Evolutionary conservation across 2,888 invertebrate species (phyloP).

Genomic region (Mythimna vitellina): DNA sequence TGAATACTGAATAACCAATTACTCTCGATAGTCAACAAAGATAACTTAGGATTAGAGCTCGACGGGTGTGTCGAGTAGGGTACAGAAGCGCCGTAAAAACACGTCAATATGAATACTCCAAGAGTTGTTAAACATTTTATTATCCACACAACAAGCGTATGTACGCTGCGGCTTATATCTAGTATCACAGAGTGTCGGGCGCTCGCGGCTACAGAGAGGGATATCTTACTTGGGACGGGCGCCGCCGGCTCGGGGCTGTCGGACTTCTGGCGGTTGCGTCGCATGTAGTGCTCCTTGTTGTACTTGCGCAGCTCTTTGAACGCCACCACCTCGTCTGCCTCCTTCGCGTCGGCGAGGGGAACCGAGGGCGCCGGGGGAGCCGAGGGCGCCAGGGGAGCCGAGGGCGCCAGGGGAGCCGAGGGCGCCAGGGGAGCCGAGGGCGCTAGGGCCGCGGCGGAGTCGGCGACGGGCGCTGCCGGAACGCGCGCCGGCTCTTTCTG

Average conservation of each 20-base stretch:
- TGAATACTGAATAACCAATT: conserved; percentile 49
- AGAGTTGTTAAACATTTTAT: conserved; percentile 87
- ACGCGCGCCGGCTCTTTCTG: conserved; percentile 65
- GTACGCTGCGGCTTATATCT: conserved; percentile 76
- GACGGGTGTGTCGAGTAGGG: conserved; percentile 74
- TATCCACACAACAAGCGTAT: conserved; percentile 79
- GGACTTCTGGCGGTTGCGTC: conserved; percentile 91
- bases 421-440: conserved; percentile 59
- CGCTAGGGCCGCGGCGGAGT: conserved; percentile 9
- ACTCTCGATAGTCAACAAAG: conserved; percentile 58
- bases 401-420: not conserved
- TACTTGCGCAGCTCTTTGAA: conserved; percentile 91
- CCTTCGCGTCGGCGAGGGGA: conserved; percentile 65
- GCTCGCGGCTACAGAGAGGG: conserved; percentile 62
- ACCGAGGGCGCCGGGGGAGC: not conserved
- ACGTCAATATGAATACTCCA: conserved; percentile 87
- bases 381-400: conserved; percentile 59
- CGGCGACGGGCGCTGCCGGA: conserved; percentile 60
- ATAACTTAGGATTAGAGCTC: conserved; percentile 27
- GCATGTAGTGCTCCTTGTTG: conserved; percentile 92
- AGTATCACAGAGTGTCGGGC: conserved; percentile 76
- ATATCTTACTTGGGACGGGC: conserved; percentile 87
- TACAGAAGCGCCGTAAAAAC: conserved; percentile 75
- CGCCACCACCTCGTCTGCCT: conserved; percentile 68
- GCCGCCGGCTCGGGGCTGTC: conserved; percentile 88